Base-by-base conservation (phyloP, 1,140 invertebrate species). In the Drosophila kurseongensis region DNA sequence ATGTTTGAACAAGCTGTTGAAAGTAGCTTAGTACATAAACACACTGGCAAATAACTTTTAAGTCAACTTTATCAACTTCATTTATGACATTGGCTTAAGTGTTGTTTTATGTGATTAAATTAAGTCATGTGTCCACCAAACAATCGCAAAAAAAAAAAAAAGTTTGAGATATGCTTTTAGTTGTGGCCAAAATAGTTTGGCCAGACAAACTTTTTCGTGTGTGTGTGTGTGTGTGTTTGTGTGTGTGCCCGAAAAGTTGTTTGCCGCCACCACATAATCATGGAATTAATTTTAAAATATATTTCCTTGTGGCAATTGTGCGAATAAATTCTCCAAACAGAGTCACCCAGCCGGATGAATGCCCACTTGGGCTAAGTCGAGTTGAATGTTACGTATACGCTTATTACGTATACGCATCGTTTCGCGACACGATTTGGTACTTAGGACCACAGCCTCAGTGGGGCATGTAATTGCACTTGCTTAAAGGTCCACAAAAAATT, bases 401-500 rank as follows among this genome's bases (percentile, higher is more conserved):
- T 7, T 23, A 41, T 38, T 38, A 38, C 36, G 36, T 48, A 66
- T 50, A 61, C 57, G 40, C 44, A 38, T 35, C 29, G 48, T 35
- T 50, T 51, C 14, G 27, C 29, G 41, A 73, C 67, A 67, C 61
- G 75, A 65, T 61, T 76, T 50, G 47, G 56, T 66, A 72, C 76
- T 78, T 71, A 63, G 65, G 60, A 40, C 47, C 71, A 27, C 56
- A 44, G 40, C 44, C 55, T 50, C 65, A 74, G 57, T 77, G 51
- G 57, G 40, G 23, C 55, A 58, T 75, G 71, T 80, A 80, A 80
- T 74, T 74, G 76, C 71, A 74, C 52, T 68, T 52, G 55, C 71
- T 52, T 40, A 16, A n/a, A 8, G 13, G 36, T 41, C 8, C 5
- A 29, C 55, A 7, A 10, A 77, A 77, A 73, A 77, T 81, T 77